Percentiles rank a stretch among this genome's conserved stretches.
Evolutionary conservation across 2,797 vertebrate genomes (phyloP).

Genomic region (Micrastur ruficollis): DNA sequence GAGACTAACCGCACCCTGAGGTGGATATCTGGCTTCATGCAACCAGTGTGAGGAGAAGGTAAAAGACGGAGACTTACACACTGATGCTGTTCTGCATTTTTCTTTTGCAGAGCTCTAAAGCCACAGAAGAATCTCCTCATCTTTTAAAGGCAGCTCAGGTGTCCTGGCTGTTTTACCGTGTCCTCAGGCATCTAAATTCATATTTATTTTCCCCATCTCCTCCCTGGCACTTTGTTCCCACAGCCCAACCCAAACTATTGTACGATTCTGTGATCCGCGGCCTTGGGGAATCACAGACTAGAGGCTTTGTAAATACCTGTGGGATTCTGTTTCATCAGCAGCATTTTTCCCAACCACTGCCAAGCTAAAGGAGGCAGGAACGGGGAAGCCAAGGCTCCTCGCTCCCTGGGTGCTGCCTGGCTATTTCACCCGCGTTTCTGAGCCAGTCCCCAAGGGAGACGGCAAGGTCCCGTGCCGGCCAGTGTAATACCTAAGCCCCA

Average conservation of each 20-base stretch:
- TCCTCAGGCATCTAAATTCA: not conserved
- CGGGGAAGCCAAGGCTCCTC: not conserved
- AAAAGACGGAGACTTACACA: fast-evolving
- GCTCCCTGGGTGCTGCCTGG: fast-evolving
- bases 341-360: not conserved
- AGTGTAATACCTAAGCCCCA: too few species aligned
- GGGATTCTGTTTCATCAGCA: not conserved
- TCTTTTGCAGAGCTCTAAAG: not conserved
- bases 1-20: not conserved
- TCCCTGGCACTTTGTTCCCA: not conserved
- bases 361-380: not conserved
- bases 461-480: fast-evolving
- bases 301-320: not conserved
- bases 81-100: fast-evolving
- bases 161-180: fast-evolving
- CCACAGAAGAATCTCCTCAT: too few species aligned
- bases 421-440: not conserved
- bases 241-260: not conserved
- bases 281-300: not conserved
- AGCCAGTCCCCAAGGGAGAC: too few species aligned
- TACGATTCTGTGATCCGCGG: fast-evolving
- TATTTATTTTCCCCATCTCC: not conserved
- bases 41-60: not conserved
- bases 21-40: not conserved
- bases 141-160: not conserved